A percentile compares a stretch with the other conserved stretches of the same genome.
Evolutionary conservation across 2,888 invertebrate species (phyloP).

Genomic region (Hermaeophaga mercurialis): DNA sequence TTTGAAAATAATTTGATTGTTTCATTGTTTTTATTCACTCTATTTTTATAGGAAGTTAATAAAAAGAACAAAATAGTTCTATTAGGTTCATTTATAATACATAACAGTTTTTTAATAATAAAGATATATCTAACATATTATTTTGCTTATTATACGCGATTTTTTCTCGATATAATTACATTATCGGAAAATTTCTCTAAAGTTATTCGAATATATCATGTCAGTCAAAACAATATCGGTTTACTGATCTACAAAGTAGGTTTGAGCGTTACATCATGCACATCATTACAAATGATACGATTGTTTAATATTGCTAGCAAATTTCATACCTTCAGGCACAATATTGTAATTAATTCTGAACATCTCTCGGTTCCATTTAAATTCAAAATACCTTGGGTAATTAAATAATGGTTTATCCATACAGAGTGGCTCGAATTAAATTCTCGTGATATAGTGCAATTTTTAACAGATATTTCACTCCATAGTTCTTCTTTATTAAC

Average conservation of each 20-base stretch:
- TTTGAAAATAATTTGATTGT: too few species aligned
- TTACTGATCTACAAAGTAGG: conserved; percentile 20
- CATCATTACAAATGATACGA: conserved; percentile 21
- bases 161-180: too few species aligned
- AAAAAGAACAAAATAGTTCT: too few species aligned
- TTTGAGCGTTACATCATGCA: conserved; percentile 9
- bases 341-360: conserved; percentile 13
- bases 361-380: conserved; percentile 5
- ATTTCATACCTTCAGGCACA: conserved; percentile 11
- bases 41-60: too few species aligned
- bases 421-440: background rate
- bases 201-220: conserved; percentile 7
- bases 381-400: conserved; percentile 15
- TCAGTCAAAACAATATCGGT: conserved; percentile 16
- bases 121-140: too few species aligned
- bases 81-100: too few species aligned
- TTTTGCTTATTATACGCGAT: too few species aligned
- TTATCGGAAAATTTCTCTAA: background rate
- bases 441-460: too few species aligned
- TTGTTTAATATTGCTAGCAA: conserved; percentile 21
- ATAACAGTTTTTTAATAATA: too few species aligned
- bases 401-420: conserved; percentile 16
- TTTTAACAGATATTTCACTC: too few species aligned
- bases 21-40: too few species aligned
- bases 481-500: too few species aligned